Percentiles rank a stretch among this genome's conserved stretches.
Conservation (phyloP, 2,113 vertebrate species). For the Pimephales promelas region DNA sequence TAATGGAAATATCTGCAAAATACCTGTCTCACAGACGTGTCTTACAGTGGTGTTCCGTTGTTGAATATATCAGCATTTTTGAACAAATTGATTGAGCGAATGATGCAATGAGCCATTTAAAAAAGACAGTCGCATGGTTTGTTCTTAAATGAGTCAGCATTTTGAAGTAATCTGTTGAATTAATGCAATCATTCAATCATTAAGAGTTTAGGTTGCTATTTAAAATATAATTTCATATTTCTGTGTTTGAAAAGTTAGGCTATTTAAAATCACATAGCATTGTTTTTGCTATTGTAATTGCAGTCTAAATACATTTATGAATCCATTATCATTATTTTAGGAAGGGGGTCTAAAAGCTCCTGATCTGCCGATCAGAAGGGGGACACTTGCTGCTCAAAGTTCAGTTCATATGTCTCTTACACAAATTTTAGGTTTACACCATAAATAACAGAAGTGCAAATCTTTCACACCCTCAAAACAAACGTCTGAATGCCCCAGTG, state of each 20-base stretch:
- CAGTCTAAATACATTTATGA: no score
- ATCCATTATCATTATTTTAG: no score
- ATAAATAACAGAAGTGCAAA: not conserved
- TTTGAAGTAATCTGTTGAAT: not conserved
- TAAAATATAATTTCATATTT: not conserved
- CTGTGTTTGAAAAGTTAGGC: not conserved
- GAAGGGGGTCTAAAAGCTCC: no score
- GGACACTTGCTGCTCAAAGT: not conserved
- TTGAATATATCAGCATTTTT: not conserved
- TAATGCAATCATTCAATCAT: not conserved
- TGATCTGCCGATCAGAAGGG: not conserved
- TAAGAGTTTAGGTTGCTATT: not conserved
- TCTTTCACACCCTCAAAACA: conserved; percentile 19
- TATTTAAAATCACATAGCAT: not conserved
- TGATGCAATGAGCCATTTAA: not conserved
- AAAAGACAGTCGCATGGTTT: not conserved
- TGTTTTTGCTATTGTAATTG: not conserved
- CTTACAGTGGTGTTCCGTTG: not conserved
- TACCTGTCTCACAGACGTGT: no score
- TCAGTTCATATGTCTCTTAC: no score
- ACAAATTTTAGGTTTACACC: conserved; percentile 12
- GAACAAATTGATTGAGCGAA: not conserved
- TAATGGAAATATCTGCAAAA: no score
- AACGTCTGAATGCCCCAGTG: conserved; percentile 18
- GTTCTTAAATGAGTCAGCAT: not conserved